Evolutionary conservation across 2,888 invertebrate species (phyloP).

Genomic region (Leptogaster cylindrica): DNA sequence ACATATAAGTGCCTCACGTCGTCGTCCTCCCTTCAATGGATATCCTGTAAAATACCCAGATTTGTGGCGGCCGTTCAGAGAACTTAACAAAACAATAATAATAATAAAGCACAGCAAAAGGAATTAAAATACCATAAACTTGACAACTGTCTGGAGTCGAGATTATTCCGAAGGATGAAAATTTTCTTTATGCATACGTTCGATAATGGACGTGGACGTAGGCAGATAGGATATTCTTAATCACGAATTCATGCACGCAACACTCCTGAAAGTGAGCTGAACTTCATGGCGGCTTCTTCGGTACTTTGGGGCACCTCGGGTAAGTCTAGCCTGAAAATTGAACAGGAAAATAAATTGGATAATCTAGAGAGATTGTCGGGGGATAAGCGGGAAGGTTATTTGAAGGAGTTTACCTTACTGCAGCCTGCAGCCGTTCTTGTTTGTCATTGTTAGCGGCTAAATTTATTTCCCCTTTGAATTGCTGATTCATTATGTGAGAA

Average conservation of each 20-base stretch:
- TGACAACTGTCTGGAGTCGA: constrained; percentile 25
- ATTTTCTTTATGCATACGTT: neutral
- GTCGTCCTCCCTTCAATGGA: neutral
- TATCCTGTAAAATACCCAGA: neutral
- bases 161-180: neutral
- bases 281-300: constrained; percentile 10
- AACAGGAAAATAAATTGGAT: constrained; percentile 30
- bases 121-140: constrained; percentile 36
- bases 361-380: constrained; percentile 26
- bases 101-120: constrained; percentile 20
- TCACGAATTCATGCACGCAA: constrained; percentile 37
- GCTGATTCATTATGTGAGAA: neutral
- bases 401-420: constrained; percentile 11
- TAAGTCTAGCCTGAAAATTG: constrained; percentile 6
- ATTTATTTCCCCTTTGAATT: constrained; percentile 29
- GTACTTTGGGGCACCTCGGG: constrained; percentile 16
- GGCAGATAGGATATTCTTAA: constrained; percentile 36
- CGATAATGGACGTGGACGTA: constrained; percentile 11
- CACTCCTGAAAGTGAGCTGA: constrained; percentile 25
- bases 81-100: constrained; percentile 9
- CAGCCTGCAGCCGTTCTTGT: constrained; percentile 6
- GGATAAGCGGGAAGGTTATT: constrained; percentile 21
- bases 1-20: constrained; percentile 5
- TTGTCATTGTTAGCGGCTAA: constrained; percentile 30
- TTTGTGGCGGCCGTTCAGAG: constrained; percentile 11